phyloP scores from a whole-genome alignment of 1,140 invertebrate species.

The Odontomachus brunneus region DNA sequence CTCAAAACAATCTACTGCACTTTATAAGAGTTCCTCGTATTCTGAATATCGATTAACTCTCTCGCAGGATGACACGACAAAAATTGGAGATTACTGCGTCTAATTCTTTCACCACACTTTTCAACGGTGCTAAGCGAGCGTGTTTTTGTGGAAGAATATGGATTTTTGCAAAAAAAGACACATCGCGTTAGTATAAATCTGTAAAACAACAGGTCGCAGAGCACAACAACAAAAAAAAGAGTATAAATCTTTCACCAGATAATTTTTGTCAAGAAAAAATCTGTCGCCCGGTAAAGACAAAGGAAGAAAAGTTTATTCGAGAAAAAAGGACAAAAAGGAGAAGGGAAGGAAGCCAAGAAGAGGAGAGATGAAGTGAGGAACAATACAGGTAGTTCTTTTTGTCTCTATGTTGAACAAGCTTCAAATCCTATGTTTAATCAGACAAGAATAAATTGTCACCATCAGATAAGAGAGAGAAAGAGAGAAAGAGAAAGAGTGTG shows the following conservation, averaged over 20 bases:
- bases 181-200: conserved; percentile 7
- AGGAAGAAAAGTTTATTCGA: conserved; percentile 12
- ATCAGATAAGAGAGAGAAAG: conserved; percentile 21
- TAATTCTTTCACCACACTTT: conserved; percentile 42
- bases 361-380: not conserved
- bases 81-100: conserved; percentile 48
- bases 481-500: no score
- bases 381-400: conserved; percentile 47
- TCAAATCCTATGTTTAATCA: conserved; percentile 14
- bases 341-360: not conserved
- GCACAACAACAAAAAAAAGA: conserved; percentile 33
- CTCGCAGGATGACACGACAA: conserved; percentile 36
- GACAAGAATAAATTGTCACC: conserved; percentile 31
- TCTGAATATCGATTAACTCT: conserved; percentile 46
- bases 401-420: conserved; percentile 26
- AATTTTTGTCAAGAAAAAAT: not conserved
- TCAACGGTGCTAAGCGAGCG: conserved; percentile 58
- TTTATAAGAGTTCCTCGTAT: conserved; percentile 30
- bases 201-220: conserved; percentile 13
- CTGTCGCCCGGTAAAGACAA: not conserved
- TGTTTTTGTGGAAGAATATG: conserved; percentile 66
- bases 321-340: conserved; percentile 25
- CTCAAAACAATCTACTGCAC: not conserved
- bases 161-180: conserved; percentile 52
- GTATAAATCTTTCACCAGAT: conserved; percentile 8